Evolutionary conservation across 2,888 invertebrate species (phyloP), one percentile per base, ranked within the genome.

Genomic region (Meganola albula): DNA sequence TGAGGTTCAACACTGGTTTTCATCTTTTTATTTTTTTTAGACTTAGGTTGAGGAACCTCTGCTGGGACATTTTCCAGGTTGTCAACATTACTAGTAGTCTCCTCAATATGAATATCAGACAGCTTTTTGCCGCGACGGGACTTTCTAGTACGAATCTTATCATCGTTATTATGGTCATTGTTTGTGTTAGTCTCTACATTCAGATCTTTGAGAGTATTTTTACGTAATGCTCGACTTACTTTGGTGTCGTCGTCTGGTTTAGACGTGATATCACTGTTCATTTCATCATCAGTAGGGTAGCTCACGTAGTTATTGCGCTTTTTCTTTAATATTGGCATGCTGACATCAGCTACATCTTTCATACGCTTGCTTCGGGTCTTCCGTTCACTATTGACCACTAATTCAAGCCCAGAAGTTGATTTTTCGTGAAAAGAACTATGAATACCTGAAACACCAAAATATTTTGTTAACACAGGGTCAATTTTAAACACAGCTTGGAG

Each of bases 281-380:
- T n/a, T 9, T 71, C 69, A 21, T 73, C 70, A 9, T 71, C 64
- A n/a, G 55, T 55, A 2, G 80, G 80, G 35, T 69, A 77, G 37
- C 49, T 60, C 2, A 83, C 82, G 39, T 79, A 82, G 46, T 80
- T 70, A 10, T 55, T 50, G 1, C 69, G 69, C 47, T 74, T 74
- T 14, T 37, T 34, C 46, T 65, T 69, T 5, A 39, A 8, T 24
- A 51, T 10, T 27, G 43, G 39, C 7, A 43, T 40, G 8, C 52
- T 52, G 1, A 44, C 7, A 16, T 53, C 47, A 2, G 66, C 59
- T 9, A 34, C 28, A 34, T 67, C 69, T 27, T 73, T 74, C 1
- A 47, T 24, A 29, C 59, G 69, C 33, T 61, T 71, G 37, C 57
- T 69, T 13, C 74, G 63, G 9, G 70, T 65, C 50, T 75, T 79